Percentiles rank a stretch among this genome's conserved stretches.
phyloP scores from a whole-genome alignment of 2,113 vertebrate genomes.

The Callipepla squamata region DNA sequence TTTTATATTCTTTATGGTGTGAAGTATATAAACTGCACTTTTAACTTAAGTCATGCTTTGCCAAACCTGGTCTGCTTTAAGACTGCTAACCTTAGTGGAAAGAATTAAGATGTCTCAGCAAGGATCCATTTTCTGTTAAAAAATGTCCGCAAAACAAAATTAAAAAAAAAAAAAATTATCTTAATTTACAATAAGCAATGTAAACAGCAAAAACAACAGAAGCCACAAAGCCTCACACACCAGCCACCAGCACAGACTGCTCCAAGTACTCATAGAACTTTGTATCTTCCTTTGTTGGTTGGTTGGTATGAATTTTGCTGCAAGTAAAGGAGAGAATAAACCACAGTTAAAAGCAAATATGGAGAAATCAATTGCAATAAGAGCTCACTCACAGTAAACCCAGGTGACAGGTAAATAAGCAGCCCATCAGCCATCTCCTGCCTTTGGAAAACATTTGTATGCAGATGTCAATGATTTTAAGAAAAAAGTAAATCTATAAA shows the following conservation, averaged over 20 bases:
- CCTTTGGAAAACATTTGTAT: not conserved
- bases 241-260: conserved; percentile 49
- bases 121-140: conserved; percentile 74
- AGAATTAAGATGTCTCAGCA: conserved; percentile 68
- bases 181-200: conserved; percentile 80
- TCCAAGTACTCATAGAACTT: conserved; percentile 88
- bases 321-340: conserved; percentile 56
- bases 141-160: conserved; percentile 76
- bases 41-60: conserved; percentile 56
- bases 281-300: conserved; percentile 98
- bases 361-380: not conserved
- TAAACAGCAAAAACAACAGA: conserved; percentile 76
- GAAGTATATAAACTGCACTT: conserved; percentile 64
- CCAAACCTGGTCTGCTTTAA: conserved; percentile 66
- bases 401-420: not conserved
- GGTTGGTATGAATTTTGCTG: conserved; percentile 99
- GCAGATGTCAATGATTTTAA: not conserved
- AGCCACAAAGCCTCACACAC: conserved; percentile 72
- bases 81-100: conserved; percentile 51
- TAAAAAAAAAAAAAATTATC: conserved; percentile 56
- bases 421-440: not conserved
- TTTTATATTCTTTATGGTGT: conserved; percentile 34
- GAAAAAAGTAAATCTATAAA: not conserved
- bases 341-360: not conserved
- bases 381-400: not conserved